Evolutionary conservation across 2,113 vertebrate genomes (phyloP), one percentile per base, ranked within the genome.

Genomic region (Chrysochloris asiatica): DNA sequence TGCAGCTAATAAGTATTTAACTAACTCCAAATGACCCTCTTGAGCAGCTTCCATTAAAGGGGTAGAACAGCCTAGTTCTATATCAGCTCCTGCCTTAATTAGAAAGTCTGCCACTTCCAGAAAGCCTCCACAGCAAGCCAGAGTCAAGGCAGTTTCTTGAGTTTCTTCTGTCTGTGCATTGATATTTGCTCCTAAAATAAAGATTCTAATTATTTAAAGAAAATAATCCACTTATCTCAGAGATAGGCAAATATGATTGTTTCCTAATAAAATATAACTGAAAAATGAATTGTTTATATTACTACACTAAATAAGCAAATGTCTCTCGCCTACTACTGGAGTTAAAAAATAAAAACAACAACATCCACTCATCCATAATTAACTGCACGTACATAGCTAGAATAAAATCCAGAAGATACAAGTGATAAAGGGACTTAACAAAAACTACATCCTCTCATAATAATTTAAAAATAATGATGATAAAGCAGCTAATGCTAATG

Each of bases 151-250:
- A 0, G 99, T 99, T 97, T 99, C 99, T 96, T 99, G 99, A 0
- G 99, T 99, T 97, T 99, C 99, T 96, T 99, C 99, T 36, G 99
- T 99, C 95, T 99, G 99, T 86, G 99, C 99, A 61, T 99, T 99
- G 97, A 99, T 99, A 97, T 99, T 99, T 50, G 99, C 99, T 97
- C 99, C 99, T 99, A 91, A 96, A 95, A 84, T 78, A 96, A 54
- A 95, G 26, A 91, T 84, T 73, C 30, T 72, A 88, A 90, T 93
- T 94, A 95, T 59, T 93, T 84, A 86, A 90, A 90, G 77, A 47
- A 88, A 87, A n/a, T 73, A 59, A 93, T 80, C 47, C 88, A 89
- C 26, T 94, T 83, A 82, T 79, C 83, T 63, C 24, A 93, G 13
- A 87, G 47, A 93, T 52, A 93, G 77, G n/a, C n/a, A 95, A 91